Evolutionary conservation across 2,888 invertebrate species (phyloP), one percentile per base, ranked within the genome.

Genomic region (Galerucella calmariensis): DNA sequence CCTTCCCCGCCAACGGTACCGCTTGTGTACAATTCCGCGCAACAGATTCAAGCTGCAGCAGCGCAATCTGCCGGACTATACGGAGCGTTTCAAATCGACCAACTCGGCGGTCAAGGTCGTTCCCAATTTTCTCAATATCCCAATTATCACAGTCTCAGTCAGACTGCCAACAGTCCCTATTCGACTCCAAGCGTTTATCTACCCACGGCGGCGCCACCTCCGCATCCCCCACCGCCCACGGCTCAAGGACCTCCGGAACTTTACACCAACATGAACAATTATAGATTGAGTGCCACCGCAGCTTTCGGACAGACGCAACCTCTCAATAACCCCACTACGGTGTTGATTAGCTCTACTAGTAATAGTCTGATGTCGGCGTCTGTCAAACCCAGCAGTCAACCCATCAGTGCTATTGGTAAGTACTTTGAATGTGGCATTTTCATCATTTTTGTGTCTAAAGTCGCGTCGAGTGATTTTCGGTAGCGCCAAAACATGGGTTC

Each of bases 311-410:
- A 95, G 85, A 94, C 93, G 68, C 95, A 94, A 82, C 94, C 94
- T 84, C 90, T 95, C 80, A 95, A 92, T 85, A 96, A 94, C 87
- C 95, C 95, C 67, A 95, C 93, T 84, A 95, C 96, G 20, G 94
- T 97, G 81, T 91, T 97, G 82, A 96, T 96, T 80, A 95, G 95
- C 56, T 94, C 95, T 78, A 94, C 94, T 73, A 94, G 95, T 75
- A 96, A 95, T 87, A 94, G 94, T 51, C 90, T 96, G 81, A 96
- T 96, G 95, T 95, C 96, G 6, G 93, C 95, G 53, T 94, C 94
- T 75, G 95, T 95, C 69, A 96, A 96, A 84, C 93, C 94, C 10
- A 92, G 94, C 53, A 91, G 92, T 77, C 95, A 95, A 87, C 80
- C 78, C 6, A 94, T 95, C 81, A 95, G 95, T 79, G 95, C 95